A percentile compares a stretch with the other conserved stretches of the same genome.
Evolutionary conservation across 1,140 invertebrate genomes (phyloP).

Genomic region (Pogonognathellus flavescens): DNA sequence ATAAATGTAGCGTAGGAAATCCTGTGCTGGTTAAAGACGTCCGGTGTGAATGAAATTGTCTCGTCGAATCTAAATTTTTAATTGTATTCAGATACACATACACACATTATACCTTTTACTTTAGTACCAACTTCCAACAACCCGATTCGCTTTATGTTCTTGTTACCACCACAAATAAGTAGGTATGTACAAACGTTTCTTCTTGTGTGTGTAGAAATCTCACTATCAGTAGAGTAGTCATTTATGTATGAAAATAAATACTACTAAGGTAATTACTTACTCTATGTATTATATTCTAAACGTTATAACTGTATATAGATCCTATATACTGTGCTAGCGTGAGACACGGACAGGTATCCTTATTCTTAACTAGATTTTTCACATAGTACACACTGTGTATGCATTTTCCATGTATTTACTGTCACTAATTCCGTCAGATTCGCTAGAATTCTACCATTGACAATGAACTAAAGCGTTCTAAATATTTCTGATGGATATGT

Average conservation of each 20-base stretch:
- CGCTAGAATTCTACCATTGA: neutral
- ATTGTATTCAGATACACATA: neutral
- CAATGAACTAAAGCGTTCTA: conserved; percentile 16
- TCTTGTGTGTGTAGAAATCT: neutral
- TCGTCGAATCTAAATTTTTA: conserved; percentile 33
- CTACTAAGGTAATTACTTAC: conserved; percentile 7
- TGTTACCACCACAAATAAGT: no score
- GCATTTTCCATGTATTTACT: neutral
- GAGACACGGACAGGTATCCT: neutral
- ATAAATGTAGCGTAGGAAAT: conserved; percentile 49
- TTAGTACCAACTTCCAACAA: no score
- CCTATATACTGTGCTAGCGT: no score
- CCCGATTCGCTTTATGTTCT: no score
- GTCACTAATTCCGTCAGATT: conserved; percentile 8
- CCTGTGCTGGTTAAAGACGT: conserved; percentile 49
- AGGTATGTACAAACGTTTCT: neutral
- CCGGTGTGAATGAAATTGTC: conserved; percentile 41
- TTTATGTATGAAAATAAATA: conserved; percentile 27
- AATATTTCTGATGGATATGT: neutral
- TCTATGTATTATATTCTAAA: neutral
- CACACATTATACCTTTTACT: neutral
- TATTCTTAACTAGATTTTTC: neutral
- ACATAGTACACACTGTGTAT: neutral
- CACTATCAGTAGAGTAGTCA: neutral
- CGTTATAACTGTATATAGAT: neutral